A percentile compares a stretch with the other conserved stretches of the same genome.
These are phyloP conservation scores for Nasonia longicornis DNA, from an alignment of 1,140 invertebrate genomes.

Conservation along the genomic window DNA sequence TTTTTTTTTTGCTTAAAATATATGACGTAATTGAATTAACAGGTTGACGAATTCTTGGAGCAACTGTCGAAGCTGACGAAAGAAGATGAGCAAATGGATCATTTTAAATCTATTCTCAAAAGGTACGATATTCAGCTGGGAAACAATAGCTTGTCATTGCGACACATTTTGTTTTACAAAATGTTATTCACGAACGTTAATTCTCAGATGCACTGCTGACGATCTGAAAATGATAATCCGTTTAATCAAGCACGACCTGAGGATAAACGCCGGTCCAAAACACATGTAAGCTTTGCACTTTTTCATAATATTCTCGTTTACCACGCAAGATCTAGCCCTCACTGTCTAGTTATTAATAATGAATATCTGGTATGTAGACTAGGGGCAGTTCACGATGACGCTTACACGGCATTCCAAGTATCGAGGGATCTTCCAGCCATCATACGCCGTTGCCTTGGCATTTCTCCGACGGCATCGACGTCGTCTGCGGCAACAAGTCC, in stretches of 20 bases:
- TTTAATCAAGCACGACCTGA: conserved; percentile 89
- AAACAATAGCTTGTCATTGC: not conserved
- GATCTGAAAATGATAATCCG: conserved; percentile 90
- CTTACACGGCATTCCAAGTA: conserved; percentile 89
- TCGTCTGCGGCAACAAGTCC: conserved; percentile 26
- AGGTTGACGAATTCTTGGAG: conserved; percentile 82
- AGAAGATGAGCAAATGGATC: conserved; percentile 87
- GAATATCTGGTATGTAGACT: conserved; percentile 64
- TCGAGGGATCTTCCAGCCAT: conserved; percentile 83
- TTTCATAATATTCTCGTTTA: not conserved
- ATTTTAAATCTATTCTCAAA: conserved; percentile 80
- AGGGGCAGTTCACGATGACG: conserved; percentile 86
- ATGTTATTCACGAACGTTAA: not conserved
- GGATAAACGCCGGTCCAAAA: conserved; percentile 92
- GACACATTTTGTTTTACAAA: not conserved
- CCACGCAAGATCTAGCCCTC: not conserved
- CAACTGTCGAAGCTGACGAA: conserved; percentile 81
- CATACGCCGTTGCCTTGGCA: conserved; percentile 72
- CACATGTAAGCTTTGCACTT: conserved; percentile 77
- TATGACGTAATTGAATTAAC: not conserved
- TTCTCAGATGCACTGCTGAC: conserved; percentile 80
- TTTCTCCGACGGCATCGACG: conserved; percentile 20
- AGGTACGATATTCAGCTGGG: conserved; percentile 60
- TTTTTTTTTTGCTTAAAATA: not conserved
- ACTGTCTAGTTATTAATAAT: not conserved